These are phyloP conservation scores for Anableps anableps DNA, from an alignment of 2,797 vertebrate genomes.

Conservation along the genomic window DNA sequence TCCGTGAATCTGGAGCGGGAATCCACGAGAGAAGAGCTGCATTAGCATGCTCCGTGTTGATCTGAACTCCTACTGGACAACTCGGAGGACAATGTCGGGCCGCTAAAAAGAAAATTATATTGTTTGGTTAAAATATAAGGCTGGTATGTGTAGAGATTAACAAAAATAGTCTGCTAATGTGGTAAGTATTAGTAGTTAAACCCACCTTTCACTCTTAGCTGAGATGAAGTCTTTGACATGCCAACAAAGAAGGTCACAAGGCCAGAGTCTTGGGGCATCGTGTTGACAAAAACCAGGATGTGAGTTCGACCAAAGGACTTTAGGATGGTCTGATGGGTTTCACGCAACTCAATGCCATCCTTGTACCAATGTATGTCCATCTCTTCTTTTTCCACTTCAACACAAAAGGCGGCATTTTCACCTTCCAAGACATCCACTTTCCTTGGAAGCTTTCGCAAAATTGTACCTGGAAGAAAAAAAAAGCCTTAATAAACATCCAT, in stretches of 20 bases:
- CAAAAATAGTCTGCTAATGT: not conserved
- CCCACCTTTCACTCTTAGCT: constrained; percentile 95
- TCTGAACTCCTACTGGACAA: constrained; percentile 86
- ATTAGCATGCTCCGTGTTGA: constrained; percentile 89
- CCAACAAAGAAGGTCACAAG: constrained; percentile 89
- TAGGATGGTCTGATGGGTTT: constrained; percentile 88
- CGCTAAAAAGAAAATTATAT: constrained; percentile 75
- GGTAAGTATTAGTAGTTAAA: not conserved
- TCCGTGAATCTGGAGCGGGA: constrained; percentile 84
- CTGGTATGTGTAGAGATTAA: not conserved
- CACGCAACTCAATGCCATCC: constrained; percentile 86
- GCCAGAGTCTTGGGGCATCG: constrained; percentile 91
- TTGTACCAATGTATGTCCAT: constrained; percentile 92
- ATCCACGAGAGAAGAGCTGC: constrained; percentile 91
- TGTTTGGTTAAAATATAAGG: not conserved
- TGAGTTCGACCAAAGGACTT: constrained; percentile 95
- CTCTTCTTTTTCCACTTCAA: constrained; percentile 89
- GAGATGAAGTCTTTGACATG: constrained; percentile 91
- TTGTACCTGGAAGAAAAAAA: constrained; percentile 83
- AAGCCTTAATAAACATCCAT: not conserved
- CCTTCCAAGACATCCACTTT: constrained; percentile 96
- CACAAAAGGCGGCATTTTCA: constrained; percentile 96
- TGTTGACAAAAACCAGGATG: constrained; percentile 94
- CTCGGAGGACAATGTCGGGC: constrained; percentile 89
- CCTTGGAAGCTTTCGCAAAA: constrained; percentile 91